A percentile compares a stretch with the other conserved stretches of the same genome.
phyloP scores from a whole-genome alignment of 2,797 vertebrate genomes.

The Myotis findleyi region DNA sequence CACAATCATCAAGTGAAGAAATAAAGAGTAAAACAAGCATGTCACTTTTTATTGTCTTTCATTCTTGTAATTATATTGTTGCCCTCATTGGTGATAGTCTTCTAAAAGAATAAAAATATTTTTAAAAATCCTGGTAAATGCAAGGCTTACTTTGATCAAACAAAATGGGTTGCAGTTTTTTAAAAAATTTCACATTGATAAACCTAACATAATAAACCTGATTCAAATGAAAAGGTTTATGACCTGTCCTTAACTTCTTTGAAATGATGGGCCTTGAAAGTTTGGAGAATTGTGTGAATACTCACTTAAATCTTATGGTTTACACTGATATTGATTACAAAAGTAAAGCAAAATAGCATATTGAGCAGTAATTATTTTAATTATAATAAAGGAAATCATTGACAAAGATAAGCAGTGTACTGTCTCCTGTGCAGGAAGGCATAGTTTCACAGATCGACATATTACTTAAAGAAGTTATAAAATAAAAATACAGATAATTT shows the following conservation, averaged over 20 bases:
- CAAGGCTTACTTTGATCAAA: background rate
- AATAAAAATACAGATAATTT: background rate
- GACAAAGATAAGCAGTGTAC: background rate
- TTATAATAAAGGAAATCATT: background rate
- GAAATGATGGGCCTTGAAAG: background rate
- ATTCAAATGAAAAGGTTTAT: conserved; percentile 5
- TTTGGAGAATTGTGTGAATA: background rate
- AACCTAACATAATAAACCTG: background rate
- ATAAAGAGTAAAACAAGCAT: background rate
- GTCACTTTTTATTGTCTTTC: background rate
- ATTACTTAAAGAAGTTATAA: background rate
- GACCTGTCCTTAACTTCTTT: background rate
- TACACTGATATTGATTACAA: background rate
- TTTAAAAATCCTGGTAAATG: background rate
- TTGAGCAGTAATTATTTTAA: background rate
- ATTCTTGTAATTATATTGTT: background rate
- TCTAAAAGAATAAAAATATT: conserved; percentile 4
- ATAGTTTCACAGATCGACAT: background rate
- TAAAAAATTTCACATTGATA: conserved; percentile 7
- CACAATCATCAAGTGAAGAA: background rate
- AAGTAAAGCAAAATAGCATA: background rate
- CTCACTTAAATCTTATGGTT: background rate
- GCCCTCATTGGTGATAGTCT: background rate
- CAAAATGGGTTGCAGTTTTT: background rate
- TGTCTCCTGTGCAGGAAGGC: background rate